phyloP scores from a whole-genome alignment of 2,797 vertebrate species.

The Sphaeramia orbicularis region DNA sequence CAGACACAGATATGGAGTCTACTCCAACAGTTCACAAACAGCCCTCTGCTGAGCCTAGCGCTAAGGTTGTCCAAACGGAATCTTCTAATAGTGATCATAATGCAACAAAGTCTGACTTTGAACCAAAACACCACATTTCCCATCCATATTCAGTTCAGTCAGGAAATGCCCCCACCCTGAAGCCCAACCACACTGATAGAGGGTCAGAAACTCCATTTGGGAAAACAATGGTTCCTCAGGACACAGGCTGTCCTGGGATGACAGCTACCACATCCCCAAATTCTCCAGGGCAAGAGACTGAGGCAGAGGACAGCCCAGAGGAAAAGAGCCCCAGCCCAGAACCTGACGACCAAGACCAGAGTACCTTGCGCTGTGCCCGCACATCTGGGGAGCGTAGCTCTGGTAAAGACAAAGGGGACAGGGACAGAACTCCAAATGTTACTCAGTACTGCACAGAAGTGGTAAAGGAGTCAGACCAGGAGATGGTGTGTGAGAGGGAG shows the following conservation, averaged over 20 bases:
- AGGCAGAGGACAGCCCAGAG: slow-evolving; percentile 76
- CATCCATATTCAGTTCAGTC: slow-evolving; percentile 58
- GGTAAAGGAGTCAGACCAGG: slow-evolving; percentile 82
- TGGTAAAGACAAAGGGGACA: slow-evolving; percentile 74
- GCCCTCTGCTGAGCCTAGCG: slow-evolving; percentile 48
- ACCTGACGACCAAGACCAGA: slow-evolving; percentile 81
- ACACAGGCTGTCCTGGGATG: slow-evolving; percentile 40
- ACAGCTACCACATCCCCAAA: slow-evolving; percentile 35
- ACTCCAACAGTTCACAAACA: slow-evolving; percentile 65
- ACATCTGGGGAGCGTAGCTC: slow-evolving; percentile 85
- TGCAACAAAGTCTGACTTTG: slow-evolving; percentile 62
- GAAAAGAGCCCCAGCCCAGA: slow-evolving; percentile 78
- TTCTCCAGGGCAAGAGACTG: slow-evolving; percentile 57
- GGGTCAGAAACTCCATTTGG: slow-evolving; percentile 59
- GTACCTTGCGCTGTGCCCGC: slow-evolving; percentile 85
- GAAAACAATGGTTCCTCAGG: slow-evolving; percentile 60
- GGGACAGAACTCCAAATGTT: slow-evolving; percentile 44
- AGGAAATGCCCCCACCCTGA: slow-evolving; percentile 55
- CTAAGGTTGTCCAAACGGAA: slow-evolving; percentile 79
- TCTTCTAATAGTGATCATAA: slow-evolving; percentile 75
- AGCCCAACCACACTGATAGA: slow-evolving; percentile 52
- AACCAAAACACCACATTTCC: slow-evolving; percentile 70
- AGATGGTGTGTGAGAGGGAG: slow-evolving; percentile 71
- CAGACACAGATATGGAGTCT: slow-evolving; percentile 87
- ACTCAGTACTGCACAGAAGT: slow-evolving; percentile 74